phyloP scores from a whole-genome alignment of 2,113 vertebrate genomes.

The Rhineura floridana region DNA sequence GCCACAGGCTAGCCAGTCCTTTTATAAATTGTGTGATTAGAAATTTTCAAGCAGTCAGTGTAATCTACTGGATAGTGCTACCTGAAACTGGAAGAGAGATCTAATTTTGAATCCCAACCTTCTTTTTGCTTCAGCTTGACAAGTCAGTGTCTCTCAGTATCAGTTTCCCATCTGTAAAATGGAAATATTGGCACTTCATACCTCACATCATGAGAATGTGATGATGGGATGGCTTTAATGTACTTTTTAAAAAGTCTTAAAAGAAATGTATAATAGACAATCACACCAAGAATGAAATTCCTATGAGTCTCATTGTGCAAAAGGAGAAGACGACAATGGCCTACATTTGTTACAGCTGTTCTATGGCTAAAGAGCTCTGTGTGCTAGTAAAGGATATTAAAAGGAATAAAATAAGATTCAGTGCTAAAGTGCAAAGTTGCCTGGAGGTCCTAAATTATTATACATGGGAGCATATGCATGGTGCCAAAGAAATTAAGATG shows the following conservation, averaged over 20 bases:
- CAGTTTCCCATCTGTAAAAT: background rate
- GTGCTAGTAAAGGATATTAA: background rate
- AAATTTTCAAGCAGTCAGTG: background rate
- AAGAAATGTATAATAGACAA: conserved; percentile 11
- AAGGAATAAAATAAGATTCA: conserved; percentile 22
- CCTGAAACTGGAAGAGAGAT: background rate
- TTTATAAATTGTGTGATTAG: background rate
- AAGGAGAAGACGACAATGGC: conserved; percentile 9
- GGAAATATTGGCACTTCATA: background rate
- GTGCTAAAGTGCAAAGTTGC: conserved; percentile 21
- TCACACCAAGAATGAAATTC: background rate
- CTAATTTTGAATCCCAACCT: background rate
- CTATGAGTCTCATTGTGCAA: background rate
- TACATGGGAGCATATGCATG: background rate
- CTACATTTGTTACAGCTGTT: conserved; percentile 35
- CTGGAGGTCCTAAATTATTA: conserved; percentile 18
- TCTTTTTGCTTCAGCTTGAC: background rate
- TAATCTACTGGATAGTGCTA: background rate
- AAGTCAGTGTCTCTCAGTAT: background rate
- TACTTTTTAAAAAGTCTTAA: background rate
- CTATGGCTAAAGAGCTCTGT: conserved; percentile 9
- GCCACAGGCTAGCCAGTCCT: too few species aligned
- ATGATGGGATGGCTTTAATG: background rate
- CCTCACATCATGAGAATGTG: background rate
- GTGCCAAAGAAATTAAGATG: conserved; percentile 27